Conservation (phyloP, 2,113 vertebrate species). For the Lagopus muta region DNA sequence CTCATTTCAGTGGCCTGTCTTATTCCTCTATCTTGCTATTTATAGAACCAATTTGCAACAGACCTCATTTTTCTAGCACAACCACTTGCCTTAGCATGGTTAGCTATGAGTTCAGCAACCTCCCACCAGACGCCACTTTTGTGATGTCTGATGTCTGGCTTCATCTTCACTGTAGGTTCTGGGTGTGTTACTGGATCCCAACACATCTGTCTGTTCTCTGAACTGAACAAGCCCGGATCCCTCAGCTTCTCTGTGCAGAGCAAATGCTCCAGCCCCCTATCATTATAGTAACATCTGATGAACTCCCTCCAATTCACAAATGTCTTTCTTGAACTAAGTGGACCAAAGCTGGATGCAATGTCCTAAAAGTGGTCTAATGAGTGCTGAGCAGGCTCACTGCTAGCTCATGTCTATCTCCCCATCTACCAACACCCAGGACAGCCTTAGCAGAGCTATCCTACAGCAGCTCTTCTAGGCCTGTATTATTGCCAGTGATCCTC, state of each 20-base stretch:
- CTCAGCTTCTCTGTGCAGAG: background rate
- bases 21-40: background rate
- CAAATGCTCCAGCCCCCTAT: background rate
- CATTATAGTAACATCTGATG: background rate
- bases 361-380: background rate
- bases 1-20: background rate
- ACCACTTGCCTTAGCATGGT: background rate
- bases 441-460: background rate
- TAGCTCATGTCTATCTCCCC: background rate
- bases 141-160: background rate
- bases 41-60: background rate
- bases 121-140: background rate
- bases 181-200: rapidly evolving
- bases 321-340: background rate
- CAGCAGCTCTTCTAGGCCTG: background rate
- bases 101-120: background rate
- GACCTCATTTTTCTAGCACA: background rate
- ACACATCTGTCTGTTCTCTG: background rate
- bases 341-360: background rate
- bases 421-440: background rate
- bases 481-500: background rate
- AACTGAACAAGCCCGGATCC: background rate
- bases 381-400: background rate
- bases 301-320: background rate
- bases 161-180: background rate